A percentile compares a stretch with the other conserved stretches of the same genome.
Conservation (phyloP, 2,888 invertebrate genomes). For the Amblyjoppa fuscipennis region DNA sequence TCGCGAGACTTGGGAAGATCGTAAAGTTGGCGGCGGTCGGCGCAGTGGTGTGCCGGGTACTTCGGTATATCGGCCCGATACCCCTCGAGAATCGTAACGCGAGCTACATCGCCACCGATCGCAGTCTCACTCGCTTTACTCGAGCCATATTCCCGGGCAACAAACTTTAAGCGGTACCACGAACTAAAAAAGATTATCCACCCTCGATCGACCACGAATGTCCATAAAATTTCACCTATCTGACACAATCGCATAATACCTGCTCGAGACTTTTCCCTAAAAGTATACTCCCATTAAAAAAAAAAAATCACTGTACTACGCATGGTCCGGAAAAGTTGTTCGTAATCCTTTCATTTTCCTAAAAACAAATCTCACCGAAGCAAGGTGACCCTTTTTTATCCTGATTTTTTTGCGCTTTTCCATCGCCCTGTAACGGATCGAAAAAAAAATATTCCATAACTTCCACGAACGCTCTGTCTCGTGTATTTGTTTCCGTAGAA, state of each 20-base stretch:
- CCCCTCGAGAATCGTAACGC: conserved; percentile 60
- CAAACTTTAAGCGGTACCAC: conserved; percentile 49
- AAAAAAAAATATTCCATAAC: not conserved
- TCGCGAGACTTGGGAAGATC: conserved; percentile 71
- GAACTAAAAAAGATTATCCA: conserved; percentile 11
- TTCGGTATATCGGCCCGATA: conserved; percentile 44
- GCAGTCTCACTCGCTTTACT: conserved; percentile 21
- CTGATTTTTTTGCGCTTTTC: not conserved
- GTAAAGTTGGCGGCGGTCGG: conserved; percentile 61
- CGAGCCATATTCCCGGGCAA: conserved; percentile 30
- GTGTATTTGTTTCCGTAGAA: not conserved
- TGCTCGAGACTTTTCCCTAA: not conserved
- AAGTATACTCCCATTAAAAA: not conserved
- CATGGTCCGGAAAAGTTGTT: not conserved
- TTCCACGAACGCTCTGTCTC: not conserved
- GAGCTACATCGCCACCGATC: conserved; percentile 26
- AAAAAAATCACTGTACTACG: not conserved
- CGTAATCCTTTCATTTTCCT: not conserved
- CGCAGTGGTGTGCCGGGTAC: conserved; percentile 18
- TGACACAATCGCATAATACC: not conserved
- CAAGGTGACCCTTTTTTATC: too few relatives aligned
- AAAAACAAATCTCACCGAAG: not conserved
- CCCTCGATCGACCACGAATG: conserved; percentile 22
- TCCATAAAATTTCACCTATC: conserved; percentile 1
- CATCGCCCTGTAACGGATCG: not conserved